Percentiles rank a stretch among this genome's conserved stretches.
Evolutionary conservation across 2,113 vertebrate species (phyloP).

Genomic region (Ornithorhynchus anatinus): DNA sequence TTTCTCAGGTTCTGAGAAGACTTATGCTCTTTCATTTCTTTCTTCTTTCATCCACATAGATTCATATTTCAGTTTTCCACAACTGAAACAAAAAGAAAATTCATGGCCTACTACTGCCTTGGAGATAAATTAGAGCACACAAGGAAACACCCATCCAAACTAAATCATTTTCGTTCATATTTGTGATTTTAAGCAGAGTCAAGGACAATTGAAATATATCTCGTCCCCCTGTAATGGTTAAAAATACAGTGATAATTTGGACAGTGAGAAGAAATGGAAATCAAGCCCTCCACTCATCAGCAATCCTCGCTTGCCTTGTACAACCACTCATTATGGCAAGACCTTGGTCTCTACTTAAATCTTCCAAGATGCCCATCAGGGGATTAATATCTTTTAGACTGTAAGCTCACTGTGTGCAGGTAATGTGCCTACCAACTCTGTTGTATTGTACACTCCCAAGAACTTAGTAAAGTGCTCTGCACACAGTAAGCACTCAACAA

Average conservation of each 20-base stretch:
- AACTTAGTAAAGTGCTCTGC: too few relatives aligned
- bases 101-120: constrained; percentile 38
- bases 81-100: constrained; percentile 49
- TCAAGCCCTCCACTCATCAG: background rate
- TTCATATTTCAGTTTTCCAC: constrained; percentile 58
- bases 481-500: too few relatives aligned
- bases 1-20: constrained; percentile 26
- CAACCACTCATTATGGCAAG: too few relatives aligned
- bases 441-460: too few relatives aligned
- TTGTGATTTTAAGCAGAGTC: constrained; percentile 54
- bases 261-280: background rate
- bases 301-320: too few relatives aligned
- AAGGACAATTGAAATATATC: constrained; percentile 54
- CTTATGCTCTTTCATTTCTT: constrained; percentile 57
- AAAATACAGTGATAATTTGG: fast-evolving
- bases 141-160: constrained; percentile 41
- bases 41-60: constrained; percentile 62
- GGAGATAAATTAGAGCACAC: constrained; percentile 55
- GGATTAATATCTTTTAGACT: too few relatives aligned
- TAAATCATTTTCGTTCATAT: constrained; percentile 51
- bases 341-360: too few relatives aligned
- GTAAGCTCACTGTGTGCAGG: too few relatives aligned
- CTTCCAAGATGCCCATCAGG: too few relatives aligned
- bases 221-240: constrained; percentile 6
- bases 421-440: too few relatives aligned